A percentile compares a stretch with the other conserved stretches of the same genome.
phyloP scores from a whole-genome alignment of 2,113 vertebrate genomes.

The Silurus meridionalis region DNA sequence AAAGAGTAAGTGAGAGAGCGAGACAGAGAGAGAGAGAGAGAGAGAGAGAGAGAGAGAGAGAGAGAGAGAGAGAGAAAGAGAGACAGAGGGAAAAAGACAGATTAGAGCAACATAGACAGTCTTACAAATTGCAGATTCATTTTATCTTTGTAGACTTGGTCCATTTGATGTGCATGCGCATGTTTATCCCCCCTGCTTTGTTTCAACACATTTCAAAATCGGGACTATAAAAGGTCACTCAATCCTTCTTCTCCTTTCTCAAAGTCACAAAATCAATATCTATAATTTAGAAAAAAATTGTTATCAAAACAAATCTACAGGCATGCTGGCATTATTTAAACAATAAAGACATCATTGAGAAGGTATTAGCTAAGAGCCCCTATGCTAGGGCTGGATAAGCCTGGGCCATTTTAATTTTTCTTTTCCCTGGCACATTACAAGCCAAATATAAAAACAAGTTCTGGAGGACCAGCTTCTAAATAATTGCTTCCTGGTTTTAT shows the following conservation, averaged over 20 bases:
- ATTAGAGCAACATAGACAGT: conserved; percentile 28
- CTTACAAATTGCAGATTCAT: conserved; percentile 25
- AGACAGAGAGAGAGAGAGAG: conserved; percentile 30
- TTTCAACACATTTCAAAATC: conserved; percentile 59
- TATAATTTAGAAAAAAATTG: conserved; percentile 73
- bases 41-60: conserved; percentile 32
- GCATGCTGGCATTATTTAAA: conserved; percentile 72
- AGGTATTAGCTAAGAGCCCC: conserved; percentile 67
- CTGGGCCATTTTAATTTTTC: conserved; percentile 47
- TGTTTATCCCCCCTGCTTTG: conserved; percentile 56
- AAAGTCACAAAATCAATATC: conserved; percentile 73
- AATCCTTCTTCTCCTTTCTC: conserved; percentile 41
- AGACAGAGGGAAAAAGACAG: conserved; percentile 26
- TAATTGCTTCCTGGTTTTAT: conserved; percentile 63
- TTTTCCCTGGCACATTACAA: conserved; percentile 62
- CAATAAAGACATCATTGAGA: conserved; percentile 70
- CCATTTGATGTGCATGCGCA: conserved; percentile 34
- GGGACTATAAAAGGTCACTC: conserved; percentile 49
- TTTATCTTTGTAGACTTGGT: conserved; percentile 22
- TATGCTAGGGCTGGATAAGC: conserved; percentile 62
- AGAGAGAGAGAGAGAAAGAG: conserved; percentile 24
- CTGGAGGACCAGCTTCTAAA: conserved; percentile 55
- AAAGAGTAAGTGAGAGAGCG: conserved; percentile 23
- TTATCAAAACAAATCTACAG: conserved; percentile 67
- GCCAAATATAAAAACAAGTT: conserved; percentile 64